These are phyloP conservation scores for Coreius guichenoti DNA, from an alignment of 2,797 vertebrate species.

Conservation along the genomic window DNA sequence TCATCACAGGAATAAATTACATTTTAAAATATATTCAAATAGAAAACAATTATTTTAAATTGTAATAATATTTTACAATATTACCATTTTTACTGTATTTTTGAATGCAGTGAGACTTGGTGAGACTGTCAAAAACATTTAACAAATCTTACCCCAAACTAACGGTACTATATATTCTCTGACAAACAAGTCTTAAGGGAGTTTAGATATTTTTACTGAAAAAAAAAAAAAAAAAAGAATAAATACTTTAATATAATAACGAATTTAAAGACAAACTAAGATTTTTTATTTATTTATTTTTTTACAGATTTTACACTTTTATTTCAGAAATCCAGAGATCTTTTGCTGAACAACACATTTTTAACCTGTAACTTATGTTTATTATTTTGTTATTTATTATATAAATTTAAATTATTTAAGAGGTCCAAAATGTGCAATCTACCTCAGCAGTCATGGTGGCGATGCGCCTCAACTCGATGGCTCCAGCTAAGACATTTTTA, in stretches of 20 bases:
- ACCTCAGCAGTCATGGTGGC: slow-evolving; percentile 96
- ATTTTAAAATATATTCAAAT: not conserved
- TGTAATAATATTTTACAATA: not conserved
- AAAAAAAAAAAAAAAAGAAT: too few relatives aligned
- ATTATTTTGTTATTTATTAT: not conserved
- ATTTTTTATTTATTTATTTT: too few relatives aligned
- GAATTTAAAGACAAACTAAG: too few relatives aligned
- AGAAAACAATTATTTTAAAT: not conserved
- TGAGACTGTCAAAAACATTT: too few relatives aligned
- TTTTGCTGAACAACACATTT: slow-evolving; percentile 6
- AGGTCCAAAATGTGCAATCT: slow-evolving; percentile 36
- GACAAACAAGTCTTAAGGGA: too few relatives aligned
- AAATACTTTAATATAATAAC: too few relatives aligned
- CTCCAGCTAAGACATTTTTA: slow-evolving; percentile 89
- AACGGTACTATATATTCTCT: too few relatives aligned
- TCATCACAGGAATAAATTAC: not conserved
- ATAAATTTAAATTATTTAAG: not conserved
- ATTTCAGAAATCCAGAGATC: not conserved
- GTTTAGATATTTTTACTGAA: too few relatives aligned
- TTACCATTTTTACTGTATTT: not conserved
- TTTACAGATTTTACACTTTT: not conserved
- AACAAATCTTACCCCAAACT: too few relatives aligned
- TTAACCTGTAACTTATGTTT: not conserved
- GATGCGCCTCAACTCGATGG: slow-evolving; percentile 83
- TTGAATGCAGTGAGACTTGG: not conserved